phyloP scores from a whole-genome alignment of 2,888 invertebrate genomes.

The Spatulosminthurus flaviceps region DNA sequence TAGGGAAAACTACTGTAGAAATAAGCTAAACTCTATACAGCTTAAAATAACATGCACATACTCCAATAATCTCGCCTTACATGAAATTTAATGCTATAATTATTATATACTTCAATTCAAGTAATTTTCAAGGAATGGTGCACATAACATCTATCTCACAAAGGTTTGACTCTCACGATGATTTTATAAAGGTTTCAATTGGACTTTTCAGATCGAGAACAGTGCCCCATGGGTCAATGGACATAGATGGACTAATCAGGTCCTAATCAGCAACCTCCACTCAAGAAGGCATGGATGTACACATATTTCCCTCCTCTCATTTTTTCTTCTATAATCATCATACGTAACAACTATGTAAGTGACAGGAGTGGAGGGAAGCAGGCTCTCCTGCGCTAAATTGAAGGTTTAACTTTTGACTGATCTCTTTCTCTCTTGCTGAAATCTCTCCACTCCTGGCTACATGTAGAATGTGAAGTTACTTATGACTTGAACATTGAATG shows the following conservation, averaged over 20 bases:
- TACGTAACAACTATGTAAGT: not conserved
- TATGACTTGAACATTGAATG: not conserved
- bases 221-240: conserved; percentile 57
- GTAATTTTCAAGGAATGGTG: not conserved
- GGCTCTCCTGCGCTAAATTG: conserved; percentile 41
- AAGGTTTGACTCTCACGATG: not conserved
- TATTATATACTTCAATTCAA: no score
- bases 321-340: not conserved
- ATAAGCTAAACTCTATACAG: no score
- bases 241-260: conserved; percentile 54
- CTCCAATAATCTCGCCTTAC: no score
- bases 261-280: conserved; percentile 46
- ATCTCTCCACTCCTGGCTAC: conserved; percentile 9
- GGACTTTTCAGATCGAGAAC: conserved; percentile 46
- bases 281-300: conserved; percentile 2
- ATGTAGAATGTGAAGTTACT: not conserved
- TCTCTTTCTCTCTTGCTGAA: conserved; percentile 8
- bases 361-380: conserved; percentile 25
- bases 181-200: conserved; percentile 36
- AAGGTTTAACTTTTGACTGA: conserved; percentile 29
- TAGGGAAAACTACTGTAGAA: no score
- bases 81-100: no score
- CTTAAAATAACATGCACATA: no score
- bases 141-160: not conserved
- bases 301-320: not conserved